Evolutionary conservation across 2,888 invertebrate species (phyloP).

Genomic region (Andrena hattorfiana): DNA sequence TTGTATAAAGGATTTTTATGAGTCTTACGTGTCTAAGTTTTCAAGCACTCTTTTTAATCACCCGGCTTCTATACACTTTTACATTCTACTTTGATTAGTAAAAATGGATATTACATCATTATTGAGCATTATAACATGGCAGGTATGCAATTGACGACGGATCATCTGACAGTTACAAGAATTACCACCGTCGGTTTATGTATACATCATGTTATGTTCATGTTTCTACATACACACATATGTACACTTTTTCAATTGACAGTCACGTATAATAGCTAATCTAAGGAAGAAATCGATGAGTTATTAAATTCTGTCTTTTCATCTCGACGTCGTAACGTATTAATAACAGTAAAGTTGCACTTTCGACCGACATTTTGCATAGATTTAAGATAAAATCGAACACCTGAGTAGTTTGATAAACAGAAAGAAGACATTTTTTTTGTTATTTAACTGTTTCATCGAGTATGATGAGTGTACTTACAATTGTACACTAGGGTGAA

Average conservation of each 20-base stretch:
- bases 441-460: background rate
- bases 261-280: conserved; percentile 38
- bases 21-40: too few relatives aligned
- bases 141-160: conserved; percentile 7
- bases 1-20: too few relatives aligned
- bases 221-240: conserved; percentile 19
- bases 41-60: background rate
- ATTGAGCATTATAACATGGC: background rate
- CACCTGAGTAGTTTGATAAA: background rate
- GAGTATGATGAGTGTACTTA: background rate
- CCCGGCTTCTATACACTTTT: background rate
- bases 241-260: conserved; percentile 26
- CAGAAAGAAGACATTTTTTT: background rate
- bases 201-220: conserved; percentile 7
- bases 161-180: conserved; percentile 28
- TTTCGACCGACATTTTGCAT: background rate
- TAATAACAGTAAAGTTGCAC: conserved; percentile 31
- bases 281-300: conserved; percentile 49
- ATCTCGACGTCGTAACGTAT: conserved; percentile 20
- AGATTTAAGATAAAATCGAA: conserved; percentile 6
- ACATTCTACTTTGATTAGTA: conserved; percentile 37
- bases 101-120: conserved; percentile 60
- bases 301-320: conserved; percentile 36
- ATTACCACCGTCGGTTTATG: conserved; percentile 33
- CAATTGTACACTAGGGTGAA: background rate